Evolutionary conservation across 2,888 invertebrate genomes (phyloP).

Genomic region (Gasteruption jaculator): DNA sequence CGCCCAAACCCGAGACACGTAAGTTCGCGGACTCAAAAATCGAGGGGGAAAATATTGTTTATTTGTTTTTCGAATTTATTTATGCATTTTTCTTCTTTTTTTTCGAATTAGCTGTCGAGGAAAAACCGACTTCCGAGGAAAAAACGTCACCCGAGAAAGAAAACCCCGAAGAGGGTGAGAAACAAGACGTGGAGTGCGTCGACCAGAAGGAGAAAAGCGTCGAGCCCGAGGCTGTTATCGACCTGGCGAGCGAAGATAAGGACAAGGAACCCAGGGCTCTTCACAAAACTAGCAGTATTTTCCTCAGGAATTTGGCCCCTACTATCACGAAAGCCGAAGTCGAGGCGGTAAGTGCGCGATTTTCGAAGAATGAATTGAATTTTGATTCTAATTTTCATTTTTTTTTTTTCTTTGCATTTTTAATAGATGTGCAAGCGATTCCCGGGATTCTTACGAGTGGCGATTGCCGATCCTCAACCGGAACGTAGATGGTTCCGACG

Average conservation of each 20-base stretch:
- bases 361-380: constrained; percentile 2
- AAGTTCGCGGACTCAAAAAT: constrained; percentile 18
- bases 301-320: constrained; percentile 91
- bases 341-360: constrained; percentile 70
- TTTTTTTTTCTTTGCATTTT: constrained; percentile 8
- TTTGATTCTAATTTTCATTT: constrained; percentile 3
- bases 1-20: constrained; percentile 40
- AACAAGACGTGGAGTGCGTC: constrained; percentile 41
- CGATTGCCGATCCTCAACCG: constrained; percentile 94
- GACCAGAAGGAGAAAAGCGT: constrained; percentile 41
- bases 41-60: constrained; percentile 26
- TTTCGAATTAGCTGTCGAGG: constrained; percentile 23
- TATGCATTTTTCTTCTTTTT: constrained; percentile 7
- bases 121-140: constrained; percentile 33
- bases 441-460: constrained; percentile 90
- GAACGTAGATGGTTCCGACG: constrained; percentile 95
- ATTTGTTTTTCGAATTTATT: constrained; percentile 6
- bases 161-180: constrained; percentile 40
- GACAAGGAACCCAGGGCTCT: constrained; percentile 65
- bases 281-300: constrained; percentile 96
- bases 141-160: constrained; percentile 40
- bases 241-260: constrained; percentile 49
- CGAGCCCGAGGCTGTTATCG: constrained; percentile 48
- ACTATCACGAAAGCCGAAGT: constrained; percentile 95
- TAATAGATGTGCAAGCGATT: constrained; percentile 80